Base-by-base conservation (phyloP, 2,888 invertebrate species). In the Drosophila mettleri region DNA sequence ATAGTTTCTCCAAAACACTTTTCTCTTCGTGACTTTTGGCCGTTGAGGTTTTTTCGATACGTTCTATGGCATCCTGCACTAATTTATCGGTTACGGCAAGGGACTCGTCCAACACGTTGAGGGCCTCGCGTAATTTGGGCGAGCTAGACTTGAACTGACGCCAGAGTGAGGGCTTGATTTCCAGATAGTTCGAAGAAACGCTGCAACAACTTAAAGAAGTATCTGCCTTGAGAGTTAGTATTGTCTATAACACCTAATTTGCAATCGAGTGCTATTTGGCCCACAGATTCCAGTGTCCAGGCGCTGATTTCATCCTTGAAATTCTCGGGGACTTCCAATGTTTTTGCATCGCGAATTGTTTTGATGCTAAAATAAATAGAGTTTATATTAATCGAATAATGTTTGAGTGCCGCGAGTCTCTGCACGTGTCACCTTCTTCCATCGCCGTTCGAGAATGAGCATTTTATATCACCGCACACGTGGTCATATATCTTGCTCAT, bases 1-100 rank as follows among this genome's bases (percentile, higher is more conserved):
- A 88, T 14, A 95, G 89, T 80, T 94, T 94, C 87, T 95, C 94
- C 55, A 95, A 91, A 16, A 95, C 93, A 86, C 95, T 95, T 74
- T 78, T 55, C 16, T 93, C 93, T 3, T 45, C 22, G 22, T 71
- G 62, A 27, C 36, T 29, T 9, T 46, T 49, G 8, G 6, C 31
- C 5, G 18, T 16, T n/a, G 48, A 90, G 12, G 92, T 69, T 9
- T 24, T 14, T 1, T 91, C 64, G 8, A 74, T 65, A 67, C 89
- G 86, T 20, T 88, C 62, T 33, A 90, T 76, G 0, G 92, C 90
- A 54, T 86, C 85, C 20, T 89, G 82, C 2, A 93, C 85, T 46
- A 90, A 88, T 8, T 89, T 84, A 38, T 77, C 64, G 14, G 67
- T 77, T 0, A 89, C 54, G 2, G 34, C 24, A 0, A 69, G 20